Percentiles rank a stretch among this genome's conserved stretches.
These are phyloP conservation scores for Lasius platythorax DNA, from an alignment of 2,888 invertebrate species.

Conservation along the genomic window DNA sequence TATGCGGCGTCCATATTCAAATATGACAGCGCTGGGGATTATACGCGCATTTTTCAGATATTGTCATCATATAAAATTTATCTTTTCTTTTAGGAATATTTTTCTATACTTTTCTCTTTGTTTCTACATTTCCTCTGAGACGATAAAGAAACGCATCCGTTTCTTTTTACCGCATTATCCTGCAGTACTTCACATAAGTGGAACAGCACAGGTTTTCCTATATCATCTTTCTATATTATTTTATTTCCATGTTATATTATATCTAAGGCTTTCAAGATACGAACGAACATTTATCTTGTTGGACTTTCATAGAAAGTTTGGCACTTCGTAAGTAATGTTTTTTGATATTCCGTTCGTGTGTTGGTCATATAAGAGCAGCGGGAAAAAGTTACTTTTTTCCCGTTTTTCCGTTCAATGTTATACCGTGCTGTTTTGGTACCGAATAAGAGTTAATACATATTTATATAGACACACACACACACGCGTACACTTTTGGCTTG, in stretches of 20 bases:
- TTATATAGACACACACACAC: neutral
- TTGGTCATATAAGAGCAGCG: neutral
- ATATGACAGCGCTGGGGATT: neutral
- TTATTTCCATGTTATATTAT: constrained; percentile 4
- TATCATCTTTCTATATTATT: neutral
- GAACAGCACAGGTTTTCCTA: constrained; percentile 2
- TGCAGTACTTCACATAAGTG: constrained; percentile 23
- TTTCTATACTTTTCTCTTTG: neutral
- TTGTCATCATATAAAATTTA: constrained; percentile 22
- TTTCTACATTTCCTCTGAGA: neutral
- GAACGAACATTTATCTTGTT: constrained; percentile 5
- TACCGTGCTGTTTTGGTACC: neutral
- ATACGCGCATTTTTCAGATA: constrained; percentile 1
- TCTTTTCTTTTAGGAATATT: neutral
- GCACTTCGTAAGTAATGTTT: constrained; percentile 16
- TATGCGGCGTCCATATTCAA: neutral
- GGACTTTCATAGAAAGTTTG: constrained; percentile 1
- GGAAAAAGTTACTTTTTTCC: neutral
- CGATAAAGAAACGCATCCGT: constrained; percentile 14
- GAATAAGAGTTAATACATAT: constrained; percentile 30
- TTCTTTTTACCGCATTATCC: constrained; percentile 8
- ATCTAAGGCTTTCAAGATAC: neutral
- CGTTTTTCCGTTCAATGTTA: neutral
- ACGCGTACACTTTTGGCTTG: neutral
- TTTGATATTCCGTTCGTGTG: neutral